Evolutionary conservation across 2,888 invertebrate genomes (phyloP), one percentile per base, ranked within the genome.

Genomic region (Parnassius glacialis): DNA sequence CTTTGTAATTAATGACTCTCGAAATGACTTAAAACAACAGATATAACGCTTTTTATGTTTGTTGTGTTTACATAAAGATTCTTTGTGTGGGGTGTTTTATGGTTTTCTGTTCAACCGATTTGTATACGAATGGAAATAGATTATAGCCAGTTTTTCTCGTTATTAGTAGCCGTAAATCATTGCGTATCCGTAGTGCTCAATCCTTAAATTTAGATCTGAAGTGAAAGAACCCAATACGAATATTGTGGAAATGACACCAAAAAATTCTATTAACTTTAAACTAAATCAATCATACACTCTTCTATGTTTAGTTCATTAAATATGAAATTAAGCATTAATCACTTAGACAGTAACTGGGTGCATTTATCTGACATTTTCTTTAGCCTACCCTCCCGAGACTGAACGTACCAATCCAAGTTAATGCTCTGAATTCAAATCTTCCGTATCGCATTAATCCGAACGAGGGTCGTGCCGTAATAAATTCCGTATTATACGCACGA

Each of bases 401-500:
- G 78, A 79, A 81, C 78, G 80, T 81, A 85, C 85, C 87, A 90
- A 90, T 90, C 87, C 83, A 83, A 90, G 85, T 87, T 87, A 90
- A 88, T 89, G 87, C 87, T 83, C 86, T 74, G 84, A 86, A 89
- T 90, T 90, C 88, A 90, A 90, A 90, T 90, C 87, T 90, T 89
- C 90, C 90, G 90, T 90, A 90, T 90, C 90, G 84, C 87, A 90
- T 90, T 90, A 90, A 90, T 90, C 90, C 86, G 81, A 71, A 74
- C 74, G 85, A 80, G 89, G 90, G 89, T 84, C 79, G 87, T 77
- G 82, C 83, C 85, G 84, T 90, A 90, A 91, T 90, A 91, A 91
- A 90, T 90, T 90, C 89, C 85, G 86, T 89, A 91, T 90, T 91
- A 92, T 90, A 90, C 90, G 89, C 90, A 79, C 90, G 91, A 91